Evolutionary conservation across 2,888 invertebrate species (phyloP).

Genomic region (Zaprionus obscuricornis): DNA sequence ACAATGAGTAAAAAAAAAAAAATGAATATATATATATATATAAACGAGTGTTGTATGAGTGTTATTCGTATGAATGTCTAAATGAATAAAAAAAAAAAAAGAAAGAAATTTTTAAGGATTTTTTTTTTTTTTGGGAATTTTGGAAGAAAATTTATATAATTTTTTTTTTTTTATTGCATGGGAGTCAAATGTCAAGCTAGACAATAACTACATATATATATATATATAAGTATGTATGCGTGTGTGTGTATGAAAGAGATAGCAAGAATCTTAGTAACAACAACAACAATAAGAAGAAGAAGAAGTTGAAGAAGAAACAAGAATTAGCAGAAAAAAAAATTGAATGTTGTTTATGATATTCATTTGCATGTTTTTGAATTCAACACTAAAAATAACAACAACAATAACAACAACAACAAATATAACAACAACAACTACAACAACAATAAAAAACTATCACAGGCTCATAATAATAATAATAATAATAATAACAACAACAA

Average conservation of each 20-base stretch:
- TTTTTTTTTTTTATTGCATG: too few species aligned
- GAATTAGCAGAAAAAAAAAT: not conserved
- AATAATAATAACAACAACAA: conserved; percentile 58
- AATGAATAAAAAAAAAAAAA: too few species aligned
- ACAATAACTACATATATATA: not conserved
- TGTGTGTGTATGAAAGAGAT: too few species aligned
- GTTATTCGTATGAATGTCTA: too few species aligned
- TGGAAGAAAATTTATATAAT: conserved; percentile 2
- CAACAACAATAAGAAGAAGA: too few species aligned
- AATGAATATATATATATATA: not conserved
- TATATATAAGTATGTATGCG: not conserved
- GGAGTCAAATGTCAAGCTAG: too few species aligned
- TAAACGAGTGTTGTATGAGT: not conserved
- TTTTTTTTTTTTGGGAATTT: too few species aligned
- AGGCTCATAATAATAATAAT: conserved; percentile 63
- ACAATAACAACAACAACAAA: conserved; percentile 25
- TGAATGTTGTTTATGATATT: conserved; percentile 8
- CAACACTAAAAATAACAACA: conserved; percentile 15
- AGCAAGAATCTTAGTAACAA: too few species aligned
- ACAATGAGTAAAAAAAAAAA: not conserved
- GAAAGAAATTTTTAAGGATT: too few species aligned
- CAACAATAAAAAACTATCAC: conserved; percentile 59
- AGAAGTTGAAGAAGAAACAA: not conserved
- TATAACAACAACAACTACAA: conserved; percentile 41
- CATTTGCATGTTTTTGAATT: conserved; percentile 56